These are phyloP conservation scores for Blera fallax DNA, from an alignment of 2,888 invertebrate species.

Conservation along the genomic window DNA sequence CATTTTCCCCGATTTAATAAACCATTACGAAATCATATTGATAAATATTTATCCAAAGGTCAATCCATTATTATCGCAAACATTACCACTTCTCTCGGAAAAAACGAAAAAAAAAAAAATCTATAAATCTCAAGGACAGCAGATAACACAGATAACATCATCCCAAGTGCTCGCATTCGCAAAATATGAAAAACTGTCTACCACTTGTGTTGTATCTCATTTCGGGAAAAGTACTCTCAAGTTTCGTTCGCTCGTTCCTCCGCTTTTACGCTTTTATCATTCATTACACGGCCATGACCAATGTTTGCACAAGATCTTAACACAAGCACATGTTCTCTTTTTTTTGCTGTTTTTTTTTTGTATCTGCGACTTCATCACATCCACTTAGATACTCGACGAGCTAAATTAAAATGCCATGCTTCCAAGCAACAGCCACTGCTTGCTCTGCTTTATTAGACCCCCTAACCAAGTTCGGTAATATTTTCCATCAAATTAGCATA, in stretches of 20 bases:
- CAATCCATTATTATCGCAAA: constrained; percentile 38
- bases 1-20: constrained; percentile 17
- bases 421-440: not conserved
- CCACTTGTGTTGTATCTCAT: constrained; percentile 13
- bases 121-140: not conserved
- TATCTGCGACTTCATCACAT: not conserved
- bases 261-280: constrained; percentile 24
- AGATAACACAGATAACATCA: constrained; percentile 20
- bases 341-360: not conserved
- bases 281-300: constrained; percentile 46
- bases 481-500: constrained; percentile 39
- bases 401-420: not conserved
- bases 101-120: not conserved
- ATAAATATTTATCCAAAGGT: constrained; percentile 43
- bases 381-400: not conserved
- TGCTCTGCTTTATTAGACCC: not conserved
- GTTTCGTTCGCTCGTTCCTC: not conserved
- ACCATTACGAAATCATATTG: constrained; percentile 2
- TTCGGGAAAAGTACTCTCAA: constrained; percentile 17
- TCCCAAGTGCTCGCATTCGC: constrained; percentile 1
- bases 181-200: not conserved
- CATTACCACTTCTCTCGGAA: not conserved
- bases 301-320: constrained; percentile 57
- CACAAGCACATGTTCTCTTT: constrained; percentile 35
- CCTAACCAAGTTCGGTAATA: not conserved